Base-by-base conservation (phyloP, 2,797 vertebrate genomes). In the Arctocebus calabarensis region DNA sequence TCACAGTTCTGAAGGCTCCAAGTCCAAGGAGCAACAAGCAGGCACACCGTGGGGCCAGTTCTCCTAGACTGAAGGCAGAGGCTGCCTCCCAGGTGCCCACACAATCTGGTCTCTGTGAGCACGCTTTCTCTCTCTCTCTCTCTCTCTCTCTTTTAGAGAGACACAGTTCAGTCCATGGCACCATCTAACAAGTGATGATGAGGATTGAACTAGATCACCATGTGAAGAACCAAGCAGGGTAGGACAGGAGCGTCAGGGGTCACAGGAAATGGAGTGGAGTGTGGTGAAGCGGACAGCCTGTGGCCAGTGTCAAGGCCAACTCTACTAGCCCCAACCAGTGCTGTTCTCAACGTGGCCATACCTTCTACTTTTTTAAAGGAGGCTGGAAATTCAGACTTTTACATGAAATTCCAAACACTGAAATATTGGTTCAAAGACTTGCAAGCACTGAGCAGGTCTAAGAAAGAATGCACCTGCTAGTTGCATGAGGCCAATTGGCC, bases 401-500 rank as follows among this genome's bases (percentile, higher is more conserved):
- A 9, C 48, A 37, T 25, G 40, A 79, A 92, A 61, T 61, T 23
- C 17, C 7, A 45, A 83, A 57, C 55, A 66, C 29, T 22, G 29
- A 66, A 73, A 55, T 82, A 29, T 22, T 29, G 10, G 8, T 12
- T 88, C 29, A 45, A 64, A 82, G 22, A 29, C 43, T 32, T 64
- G 66, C 29, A 88, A 75, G 27, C 29, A 82, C 66, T 10, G 22
- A 64, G 40, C 22, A 13, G 23, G 27, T 55, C 55, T 55, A 34
- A 75, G 57, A 68, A 88, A 62, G 57, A 32, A 64, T 25, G 32
- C 11, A 52, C 25, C 40, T 62, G 25, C 74, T 55, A 14, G 13
- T 13, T n/a, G n/a, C 19, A 4, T 3, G 13, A 2, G 1, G 40
- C n/a, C 62, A 43, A 25, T 7, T 5, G 11, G 57, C 7, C 22